Conservation (phyloP, 1,140 invertebrate genomes). For the Drosophila pandora region DNA sequence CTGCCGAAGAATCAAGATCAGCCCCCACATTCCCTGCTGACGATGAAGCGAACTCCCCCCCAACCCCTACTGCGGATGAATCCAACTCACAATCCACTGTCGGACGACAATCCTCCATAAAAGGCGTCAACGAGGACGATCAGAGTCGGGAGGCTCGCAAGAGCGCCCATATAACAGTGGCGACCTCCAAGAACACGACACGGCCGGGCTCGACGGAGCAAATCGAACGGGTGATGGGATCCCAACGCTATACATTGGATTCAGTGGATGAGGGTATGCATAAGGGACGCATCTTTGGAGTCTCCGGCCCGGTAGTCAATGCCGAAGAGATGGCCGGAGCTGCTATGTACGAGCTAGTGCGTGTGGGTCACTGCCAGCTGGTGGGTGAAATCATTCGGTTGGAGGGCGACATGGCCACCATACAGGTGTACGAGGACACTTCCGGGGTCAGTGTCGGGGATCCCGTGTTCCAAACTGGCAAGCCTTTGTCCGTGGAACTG, state of each 20-base stretch:
- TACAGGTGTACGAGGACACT: constrained; percentile 93
- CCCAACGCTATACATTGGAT: background rate
- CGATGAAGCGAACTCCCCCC: no score
- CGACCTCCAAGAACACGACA: background rate
- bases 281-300: constrained; percentile 97
- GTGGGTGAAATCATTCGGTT: constrained; percentile 91
- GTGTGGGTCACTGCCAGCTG: constrained; percentile 88
- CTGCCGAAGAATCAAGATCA: no score
- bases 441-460: constrained; percentile 94
- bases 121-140: background rate
- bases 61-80: no score
- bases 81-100: no score
- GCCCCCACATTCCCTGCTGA: no score
- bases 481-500: constrained; percentile 92
- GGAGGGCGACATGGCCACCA: constrained; percentile 85
- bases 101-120: no score
- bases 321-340: constrained; percentile 80
- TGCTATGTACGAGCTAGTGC: constrained; percentile 89
- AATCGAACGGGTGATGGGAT: background rate
- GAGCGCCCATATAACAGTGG: background rate
- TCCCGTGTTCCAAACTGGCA: constrained; percentile 91
- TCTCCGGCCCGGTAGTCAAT: constrained; percentile 92
- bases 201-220: background rate
- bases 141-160: background rate
- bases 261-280: constrained; percentile 93